Base-by-base conservation (phyloP, 2,888 invertebrate species). In the Geotrupes spiniger region DNA sequence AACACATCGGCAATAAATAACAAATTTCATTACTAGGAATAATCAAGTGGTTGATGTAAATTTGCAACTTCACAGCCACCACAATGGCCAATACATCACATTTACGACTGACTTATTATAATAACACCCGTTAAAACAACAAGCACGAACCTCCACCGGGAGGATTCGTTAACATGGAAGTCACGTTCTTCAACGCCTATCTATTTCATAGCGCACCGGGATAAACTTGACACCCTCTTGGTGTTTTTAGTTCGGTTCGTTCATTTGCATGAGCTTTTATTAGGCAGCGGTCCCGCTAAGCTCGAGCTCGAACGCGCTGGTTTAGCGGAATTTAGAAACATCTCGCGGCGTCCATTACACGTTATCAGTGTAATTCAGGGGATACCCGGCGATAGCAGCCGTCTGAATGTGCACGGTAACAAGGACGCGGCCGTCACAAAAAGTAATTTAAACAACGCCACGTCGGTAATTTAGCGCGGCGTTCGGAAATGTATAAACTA, bases 231-330 rank as follows among this genome's bases (percentile, higher is more conserved):
- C 60, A 59, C 60, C 58, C 60, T 60, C 59, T 62, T 58, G 54
- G 56, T 51, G 53, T 59, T 62, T 59, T 58, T 54, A 60, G 61
- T 63, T 61, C 56, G 59, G 57, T 58, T 61, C 64, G 52, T 66
- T 69, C 70, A 70, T 70, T 70, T 70, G 68, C 69, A 70, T 69
- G 63, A 64, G 62, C 63, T 64, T 63, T 60, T 66, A 67, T 69
- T 68, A 66, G 63, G 63, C 49, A 43, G 52, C 56, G 56, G 44
- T 46, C 50, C 53, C 55, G 38, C 52, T 59, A 58, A 59, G 59
- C 59, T 44, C 50, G 49, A 49, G 57, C 57, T 50, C 37, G 60
- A 63, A 64, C 63, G 63, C 66, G 66, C 62, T 61, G 64, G 65
- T 66, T 66, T 66, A 65, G 63, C 62, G 64, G 63, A 68, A 69